A percentile compares a stretch with the other conserved stretches of the same genome.
phyloP scores from a whole-genome alignment of 2,113 vertebrate species.

The Mugil cephalus region DNA sequence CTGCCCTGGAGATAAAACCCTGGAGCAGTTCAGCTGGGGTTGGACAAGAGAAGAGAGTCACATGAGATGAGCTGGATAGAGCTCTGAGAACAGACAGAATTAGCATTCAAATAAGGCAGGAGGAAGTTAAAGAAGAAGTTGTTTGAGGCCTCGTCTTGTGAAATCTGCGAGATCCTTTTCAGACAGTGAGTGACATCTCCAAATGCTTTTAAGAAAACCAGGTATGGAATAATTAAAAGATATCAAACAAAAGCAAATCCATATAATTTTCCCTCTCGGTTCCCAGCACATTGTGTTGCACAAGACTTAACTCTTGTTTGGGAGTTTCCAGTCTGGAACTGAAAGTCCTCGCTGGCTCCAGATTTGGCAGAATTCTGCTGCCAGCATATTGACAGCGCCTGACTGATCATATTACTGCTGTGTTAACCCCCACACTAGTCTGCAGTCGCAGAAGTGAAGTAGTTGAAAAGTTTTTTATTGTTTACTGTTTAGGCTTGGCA shows the following conservation, averaged over 20 bases:
- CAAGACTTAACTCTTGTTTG: conserved; percentile 35
- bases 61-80: conserved; percentile 7
- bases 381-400: conserved; percentile 63
- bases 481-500: conserved; percentile 52
- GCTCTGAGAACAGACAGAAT: conserved; percentile 7
- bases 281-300: conserved; percentile 23
- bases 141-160: conserved; percentile 6
- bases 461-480: conserved; percentile 56
- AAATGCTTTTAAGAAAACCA: conserved; percentile 3
- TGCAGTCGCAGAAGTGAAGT: conserved; percentile 48
- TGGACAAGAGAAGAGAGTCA: conserved; percentile 28
- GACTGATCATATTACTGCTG: conserved; percentile 69
- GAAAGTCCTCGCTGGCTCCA: conserved; percentile 53
- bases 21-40: conserved; percentile 77
- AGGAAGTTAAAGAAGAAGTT: conserved; percentile 30
- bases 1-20: conserved; percentile 68
- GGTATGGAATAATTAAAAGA: conserved; percentile 5
- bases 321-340: conserved; percentile 67
- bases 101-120: conserved; percentile 7
- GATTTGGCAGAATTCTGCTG: conserved; percentile 52
- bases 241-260: conserved; percentile 10
- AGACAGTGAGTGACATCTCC: not conserved
- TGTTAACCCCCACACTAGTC: conserved; percentile 57
- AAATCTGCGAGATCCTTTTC: conserved; percentile 26
- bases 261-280: conserved; percentile 13